These are phyloP conservation scores for Venusia cambrica DNA, from an alignment of 2,888 invertebrate genomes.

Conservation along the genomic window DNA sequence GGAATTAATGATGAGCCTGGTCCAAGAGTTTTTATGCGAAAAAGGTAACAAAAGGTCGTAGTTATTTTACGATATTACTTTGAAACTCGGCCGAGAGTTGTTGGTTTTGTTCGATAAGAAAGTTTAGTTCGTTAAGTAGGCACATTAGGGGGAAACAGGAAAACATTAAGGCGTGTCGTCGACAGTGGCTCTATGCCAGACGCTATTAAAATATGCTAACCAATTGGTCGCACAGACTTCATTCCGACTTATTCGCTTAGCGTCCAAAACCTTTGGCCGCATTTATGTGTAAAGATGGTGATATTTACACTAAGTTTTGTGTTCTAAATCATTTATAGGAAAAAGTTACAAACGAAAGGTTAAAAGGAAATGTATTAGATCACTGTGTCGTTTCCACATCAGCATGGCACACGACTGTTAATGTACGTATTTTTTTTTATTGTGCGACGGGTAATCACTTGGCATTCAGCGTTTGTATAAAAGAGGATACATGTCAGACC, in stretches of 20 bases:
- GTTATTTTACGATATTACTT: constrained; percentile 61
- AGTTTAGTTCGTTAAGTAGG: constrained; percentile 76
- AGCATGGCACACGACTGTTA: too few relatives aligned
- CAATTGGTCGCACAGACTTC: constrained; percentile 65
- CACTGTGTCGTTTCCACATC: too few relatives aligned
- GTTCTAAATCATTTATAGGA: too few relatives aligned
- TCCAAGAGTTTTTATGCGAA: constrained; percentile 35
- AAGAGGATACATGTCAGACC: too few relatives aligned
- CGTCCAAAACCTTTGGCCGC: constrained; percentile 43
- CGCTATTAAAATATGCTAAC: constrained; percentile 73
- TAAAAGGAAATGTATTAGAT: too few relatives aligned
- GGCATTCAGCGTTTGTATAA: too few relatives aligned
- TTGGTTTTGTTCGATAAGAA: constrained; percentile 73
- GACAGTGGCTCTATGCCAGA: constrained; percentile 69
- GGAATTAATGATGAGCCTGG: constrained; percentile 8
- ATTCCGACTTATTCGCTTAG: constrained; percentile 45
- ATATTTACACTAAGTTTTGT: too few relatives aligned
- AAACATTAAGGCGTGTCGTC: constrained; percentile 70
- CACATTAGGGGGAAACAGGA: constrained; percentile 75
- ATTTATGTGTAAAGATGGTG: constrained; percentile 5
- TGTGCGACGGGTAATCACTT: too few relatives aligned
- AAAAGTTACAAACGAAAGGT: too few relatives aligned
- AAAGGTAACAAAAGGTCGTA: constrained; percentile 42
- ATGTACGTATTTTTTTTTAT: too few relatives aligned
- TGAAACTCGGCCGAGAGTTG: constrained; percentile 54